A percentile compares a stretch with the other conserved stretches of the same genome.
These are phyloP conservation scores for Formica selysi DNA, from an alignment of 1,140 invertebrate genomes.

Conservation along the genomic window DNA sequence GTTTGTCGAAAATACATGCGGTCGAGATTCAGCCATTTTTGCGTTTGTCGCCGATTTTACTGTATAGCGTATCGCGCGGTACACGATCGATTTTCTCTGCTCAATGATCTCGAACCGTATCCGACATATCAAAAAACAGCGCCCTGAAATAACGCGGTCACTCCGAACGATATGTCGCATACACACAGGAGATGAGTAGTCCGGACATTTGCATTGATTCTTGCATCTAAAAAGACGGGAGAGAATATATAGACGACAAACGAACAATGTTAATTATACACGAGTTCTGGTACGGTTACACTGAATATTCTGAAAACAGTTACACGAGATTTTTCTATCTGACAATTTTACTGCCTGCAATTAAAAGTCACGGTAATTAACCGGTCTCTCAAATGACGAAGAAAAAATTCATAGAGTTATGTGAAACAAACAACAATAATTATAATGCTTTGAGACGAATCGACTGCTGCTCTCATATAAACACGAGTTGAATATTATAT, in stretches of 20 bases:
- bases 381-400: slow-evolving; percentile 5
- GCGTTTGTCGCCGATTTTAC: slow-evolving; percentile 63
- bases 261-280: slow-evolving; percentile 11
- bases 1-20: slow-evolving; percentile 28
- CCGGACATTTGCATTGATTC: slow-evolving; percentile 35
- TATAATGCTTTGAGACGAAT: slow-evolving; percentile 17
- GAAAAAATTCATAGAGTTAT: slow-evolving; percentile 6
- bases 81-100: slow-evolving; percentile 65
- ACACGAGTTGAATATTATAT: background rate
- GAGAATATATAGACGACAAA: slow-evolving; percentile 2
- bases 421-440: slow-evolving; percentile 29
- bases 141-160: background rate
- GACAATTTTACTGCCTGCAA: slow-evolving; percentile 36
- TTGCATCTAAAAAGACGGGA: slow-evolving; percentile 30
- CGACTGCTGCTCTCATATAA: background rate
- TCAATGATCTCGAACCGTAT: slow-evolving; percentile 61
- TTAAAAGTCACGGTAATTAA: slow-evolving; percentile 54
- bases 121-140: slow-evolving; percentile 34
- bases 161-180: slow-evolving; percentile 28
- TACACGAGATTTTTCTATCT: background rate
- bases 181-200: slow-evolving; percentile 14
- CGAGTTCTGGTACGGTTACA: background rate
- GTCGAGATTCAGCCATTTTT: slow-evolving; percentile 45
- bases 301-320: slow-evolving; percentile 5
- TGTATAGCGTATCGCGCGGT: slow-evolving; percentile 61